These are phyloP conservation scores for Mycteria americana DNA, from an alignment of 2,797 vertebrate species.

Conservation along the genomic window DNA sequence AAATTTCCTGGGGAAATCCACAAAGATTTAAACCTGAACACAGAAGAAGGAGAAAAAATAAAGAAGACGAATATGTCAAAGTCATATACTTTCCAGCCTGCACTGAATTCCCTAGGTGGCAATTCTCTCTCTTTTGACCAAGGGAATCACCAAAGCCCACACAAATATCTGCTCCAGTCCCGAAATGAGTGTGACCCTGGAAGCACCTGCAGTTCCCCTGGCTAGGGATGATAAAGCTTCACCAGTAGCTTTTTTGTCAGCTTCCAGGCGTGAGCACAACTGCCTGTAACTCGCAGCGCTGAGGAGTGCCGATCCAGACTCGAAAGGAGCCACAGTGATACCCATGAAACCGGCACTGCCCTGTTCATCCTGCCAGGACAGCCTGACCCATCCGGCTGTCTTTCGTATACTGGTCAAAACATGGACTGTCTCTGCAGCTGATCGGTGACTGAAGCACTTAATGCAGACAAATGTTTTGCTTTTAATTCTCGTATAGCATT, in stretches of 20 bases:
- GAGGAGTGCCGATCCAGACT: rapidly evolving
- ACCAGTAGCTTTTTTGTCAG: neutral
- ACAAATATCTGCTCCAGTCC: neutral
- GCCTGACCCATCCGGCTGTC: neutral
- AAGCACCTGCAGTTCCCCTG: neutral
- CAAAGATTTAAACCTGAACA: neutral
- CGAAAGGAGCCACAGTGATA: rapidly evolving
- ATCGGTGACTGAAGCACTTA: neutral
- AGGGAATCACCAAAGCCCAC: neutral
- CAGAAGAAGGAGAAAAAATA: neutral
- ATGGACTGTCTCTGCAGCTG: neutral
- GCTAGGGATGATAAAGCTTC: neutral
- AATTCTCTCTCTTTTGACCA: neutral
- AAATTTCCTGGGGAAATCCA: neutral
- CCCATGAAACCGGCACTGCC: neutral
- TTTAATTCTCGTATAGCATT: neutral
- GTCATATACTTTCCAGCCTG: neutral
- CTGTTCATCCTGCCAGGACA: neutral
- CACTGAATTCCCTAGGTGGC: neutral
- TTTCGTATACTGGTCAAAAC: neutral
- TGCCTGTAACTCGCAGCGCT: neutral
- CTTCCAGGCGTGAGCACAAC: neutral
- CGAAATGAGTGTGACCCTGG: neutral
- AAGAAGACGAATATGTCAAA: neutral
- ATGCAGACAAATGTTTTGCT: neutral